These are phyloP conservation scores for Gallinago paraguaiae DNA, from an alignment of 2,113 vertebrate genomes.

Conservation along the genomic window DNA sequence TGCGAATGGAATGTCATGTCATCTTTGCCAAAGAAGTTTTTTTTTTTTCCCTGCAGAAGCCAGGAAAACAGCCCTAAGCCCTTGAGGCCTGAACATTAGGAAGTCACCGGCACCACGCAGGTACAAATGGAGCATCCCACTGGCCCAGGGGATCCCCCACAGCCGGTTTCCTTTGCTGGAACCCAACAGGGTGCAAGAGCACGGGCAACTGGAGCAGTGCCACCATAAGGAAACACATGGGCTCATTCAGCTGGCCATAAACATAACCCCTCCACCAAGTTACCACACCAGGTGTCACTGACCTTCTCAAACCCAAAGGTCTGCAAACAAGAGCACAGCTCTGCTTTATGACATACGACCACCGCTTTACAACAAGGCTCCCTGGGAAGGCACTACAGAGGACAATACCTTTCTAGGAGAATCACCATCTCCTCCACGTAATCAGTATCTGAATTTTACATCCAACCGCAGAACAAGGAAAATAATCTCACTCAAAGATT, in stretches of 20 bases:
- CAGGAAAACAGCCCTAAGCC: not conserved
- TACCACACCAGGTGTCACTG: not conserved
- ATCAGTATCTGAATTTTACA: not conserved
- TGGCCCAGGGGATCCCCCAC: fast-evolving
- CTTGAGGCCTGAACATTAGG: not conserved
- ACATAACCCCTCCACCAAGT: not conserved
- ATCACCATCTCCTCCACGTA: not conserved
- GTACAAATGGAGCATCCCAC: not conserved
- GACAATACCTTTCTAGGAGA: not conserved
- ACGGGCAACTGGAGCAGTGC: not conserved
- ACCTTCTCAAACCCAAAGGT: not conserved
- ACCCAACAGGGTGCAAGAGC: not conserved
- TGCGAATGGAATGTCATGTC: not conserved
- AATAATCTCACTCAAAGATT: not conserved
- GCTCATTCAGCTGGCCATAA: not conserved
- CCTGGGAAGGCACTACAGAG: not conserved
- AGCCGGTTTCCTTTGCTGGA: not conserved
- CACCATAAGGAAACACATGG: fast-evolving
- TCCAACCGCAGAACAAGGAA: not conserved
- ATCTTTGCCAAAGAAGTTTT: not conserved
- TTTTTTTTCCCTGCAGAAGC: not conserved
- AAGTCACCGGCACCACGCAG: not conserved
- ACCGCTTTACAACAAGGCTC: not conserved
- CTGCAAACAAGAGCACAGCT: not conserved
- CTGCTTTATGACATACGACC: fast-evolving